Conservation (phyloP, 2,797 vertebrate species). For the Tolypeutes matacus region DNA sequence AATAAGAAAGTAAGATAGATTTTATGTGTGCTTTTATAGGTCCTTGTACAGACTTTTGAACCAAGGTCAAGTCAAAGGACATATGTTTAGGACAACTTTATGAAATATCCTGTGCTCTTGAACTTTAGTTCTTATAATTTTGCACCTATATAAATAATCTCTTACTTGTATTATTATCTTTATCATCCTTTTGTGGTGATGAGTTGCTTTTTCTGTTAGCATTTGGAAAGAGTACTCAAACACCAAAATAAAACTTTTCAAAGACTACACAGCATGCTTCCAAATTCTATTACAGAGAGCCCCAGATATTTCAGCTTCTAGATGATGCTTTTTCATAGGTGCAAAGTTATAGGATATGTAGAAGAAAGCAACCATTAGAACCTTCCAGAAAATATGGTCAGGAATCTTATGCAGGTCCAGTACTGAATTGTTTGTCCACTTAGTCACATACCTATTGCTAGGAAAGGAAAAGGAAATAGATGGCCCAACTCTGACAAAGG, state of each 20-base stretch:
- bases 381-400: conserved; percentile 28
- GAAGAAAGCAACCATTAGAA: conserved; percentile 36
- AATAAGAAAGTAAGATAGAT: conserved; percentile 49
- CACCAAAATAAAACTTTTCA: conserved; percentile 36
- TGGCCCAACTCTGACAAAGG: background rate
- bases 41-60: conserved; percentile 50
- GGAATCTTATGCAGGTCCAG: background rate
- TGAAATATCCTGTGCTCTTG: conserved; percentile 48
- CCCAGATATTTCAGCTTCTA: conserved; percentile 1
- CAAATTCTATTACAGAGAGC: conserved; percentile 60
- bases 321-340: conserved; percentile 58
- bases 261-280: conserved; percentile 59
- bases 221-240: conserved; percentile 60
- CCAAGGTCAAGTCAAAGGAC: conserved; percentile 61
- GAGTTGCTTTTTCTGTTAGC: conserved; percentile 62
- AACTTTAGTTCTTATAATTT: conserved; percentile 70
- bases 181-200: conserved; percentile 45
- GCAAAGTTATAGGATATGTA: conserved; percentile 60
- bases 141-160: conserved; percentile 60
- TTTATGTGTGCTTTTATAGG: conserved; percentile 12
- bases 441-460: background rate
- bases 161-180: background rate
- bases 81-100: background rate
- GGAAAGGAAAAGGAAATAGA: conserved; percentile 24
- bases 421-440: background rate